Percentiles rank a stretch among this genome's conserved stretches.
Evolutionary conservation across 1,140 invertebrate genomes (phyloP).

Genomic region (Scaptomyza montana): DNA sequence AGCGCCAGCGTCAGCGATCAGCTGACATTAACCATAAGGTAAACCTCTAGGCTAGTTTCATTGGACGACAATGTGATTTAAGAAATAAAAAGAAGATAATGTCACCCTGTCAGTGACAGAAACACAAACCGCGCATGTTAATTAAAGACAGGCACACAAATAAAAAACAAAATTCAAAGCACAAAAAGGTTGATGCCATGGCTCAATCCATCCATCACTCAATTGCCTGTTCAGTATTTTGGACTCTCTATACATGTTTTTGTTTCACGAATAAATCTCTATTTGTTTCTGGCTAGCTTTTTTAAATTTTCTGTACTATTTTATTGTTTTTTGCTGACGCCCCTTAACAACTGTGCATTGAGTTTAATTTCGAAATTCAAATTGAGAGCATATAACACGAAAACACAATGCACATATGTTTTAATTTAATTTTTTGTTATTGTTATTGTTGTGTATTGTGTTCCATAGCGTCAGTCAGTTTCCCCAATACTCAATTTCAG

Average conservation of each 20-base stretch:
- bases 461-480: conserved; percentile 44
- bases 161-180: conserved; percentile 21
- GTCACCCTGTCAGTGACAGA: conserved; percentile 19
- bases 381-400: conserved; percentile 30
- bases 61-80: too few species aligned
- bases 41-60: conserved; percentile 11
- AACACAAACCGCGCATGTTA: conserved; percentile 61
- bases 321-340: conserved; percentile 30
- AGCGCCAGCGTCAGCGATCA: background rate
- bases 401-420: conserved; percentile 65
- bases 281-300: conserved; percentile 7
- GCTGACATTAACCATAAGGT: conserved; percentile 20
- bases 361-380: conserved; percentile 55
- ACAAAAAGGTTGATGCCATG: conserved; percentile 19
- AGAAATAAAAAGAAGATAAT: conserved; percentile 41
- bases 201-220: conserved; percentile 77
- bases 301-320: too few species aligned
- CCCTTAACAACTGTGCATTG: conserved; percentile 70
- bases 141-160: conserved; percentile 59
- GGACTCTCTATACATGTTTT: conserved; percentile 20
- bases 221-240: conserved; percentile 60
- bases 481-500: conserved; percentile 17
- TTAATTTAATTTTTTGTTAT: conserved; percentile 30
- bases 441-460: conserved; percentile 2
- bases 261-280: conserved; percentile 31